Conservation (phyloP, 2,113 vertebrate genomes). For the Scartelaos histophorus region DNA sequence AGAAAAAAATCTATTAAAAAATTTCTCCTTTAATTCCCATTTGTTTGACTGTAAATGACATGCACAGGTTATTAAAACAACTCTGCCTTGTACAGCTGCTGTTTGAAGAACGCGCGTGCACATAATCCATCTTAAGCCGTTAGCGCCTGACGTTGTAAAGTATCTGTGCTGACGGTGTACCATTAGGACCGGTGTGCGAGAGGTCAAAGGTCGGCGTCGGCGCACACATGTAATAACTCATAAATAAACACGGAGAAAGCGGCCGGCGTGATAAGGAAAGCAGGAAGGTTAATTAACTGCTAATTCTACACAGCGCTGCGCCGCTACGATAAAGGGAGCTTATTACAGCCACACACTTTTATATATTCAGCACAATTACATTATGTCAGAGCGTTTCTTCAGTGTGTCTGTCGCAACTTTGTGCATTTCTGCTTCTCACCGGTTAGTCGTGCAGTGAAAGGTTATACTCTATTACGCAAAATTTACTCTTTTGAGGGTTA, state of each 20-base stretch:
- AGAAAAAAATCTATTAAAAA: no score
- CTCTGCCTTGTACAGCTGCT: background rate
- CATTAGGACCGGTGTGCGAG: background rate
- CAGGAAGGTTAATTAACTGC: constrained; percentile 69
- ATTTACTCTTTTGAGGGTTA: no score
- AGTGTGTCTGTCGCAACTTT: background rate
- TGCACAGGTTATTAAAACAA: background rate
- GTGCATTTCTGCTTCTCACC: background rate
- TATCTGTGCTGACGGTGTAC: background rate
- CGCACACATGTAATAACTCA: constrained; percentile 19
- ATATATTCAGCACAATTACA: constrained; percentile 60
- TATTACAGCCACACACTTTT: constrained; percentile 61
- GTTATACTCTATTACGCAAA: no score
- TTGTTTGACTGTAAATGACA: no score
- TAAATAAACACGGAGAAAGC: constrained; percentile 56
- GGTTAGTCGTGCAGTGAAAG: background rate
- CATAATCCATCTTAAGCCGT: constrained; percentile 1
- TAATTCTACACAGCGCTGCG: constrained; percentile 72
- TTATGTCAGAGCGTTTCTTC: background rate
- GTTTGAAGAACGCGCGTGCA: background rate
- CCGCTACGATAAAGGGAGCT: constrained; percentile 67
- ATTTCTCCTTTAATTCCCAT: no score
- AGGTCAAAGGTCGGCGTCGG: constrained; percentile 3
- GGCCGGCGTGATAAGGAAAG: constrained; percentile 69
- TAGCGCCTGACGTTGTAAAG: background rate